Conservation (phyloP, 1,140 invertebrate species). For the Trialeurodes vaporariorum region DNA sequence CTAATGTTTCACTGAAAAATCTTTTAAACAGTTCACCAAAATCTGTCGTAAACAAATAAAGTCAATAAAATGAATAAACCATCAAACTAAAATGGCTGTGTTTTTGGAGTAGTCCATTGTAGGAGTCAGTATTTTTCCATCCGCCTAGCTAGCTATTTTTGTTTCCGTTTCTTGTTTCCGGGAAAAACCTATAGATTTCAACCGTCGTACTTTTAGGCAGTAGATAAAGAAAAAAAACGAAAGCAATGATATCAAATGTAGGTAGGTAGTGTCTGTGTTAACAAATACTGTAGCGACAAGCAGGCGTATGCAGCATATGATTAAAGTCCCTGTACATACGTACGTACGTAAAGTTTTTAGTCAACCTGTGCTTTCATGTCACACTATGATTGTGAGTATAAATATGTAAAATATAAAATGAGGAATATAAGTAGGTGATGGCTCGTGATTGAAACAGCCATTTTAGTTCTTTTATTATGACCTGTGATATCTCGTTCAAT, state of each 20-base stretch:
- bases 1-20: too few species aligned
- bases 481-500: background rate
- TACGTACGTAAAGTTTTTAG: too few species aligned
- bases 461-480: background rate
- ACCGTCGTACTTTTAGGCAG: background rate
- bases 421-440: background rate
- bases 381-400: background rate
- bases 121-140: background rate
- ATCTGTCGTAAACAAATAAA: too few species aligned
- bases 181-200: too few species aligned
- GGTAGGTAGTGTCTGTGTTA: background rate
- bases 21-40: too few species aligned
- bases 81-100: background rate
- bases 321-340: too few species aligned
- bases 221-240: background rate
- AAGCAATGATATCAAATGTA: background rate
- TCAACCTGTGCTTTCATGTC: too few species aligned
- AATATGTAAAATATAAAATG: background rate
- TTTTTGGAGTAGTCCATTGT: background rate
- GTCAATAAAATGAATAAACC: too few species aligned
- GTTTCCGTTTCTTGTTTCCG: too few species aligned
- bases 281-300: too few species aligned
- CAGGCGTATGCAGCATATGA: too few species aligned
- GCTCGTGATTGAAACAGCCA: background rate
- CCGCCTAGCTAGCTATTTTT: background rate